Conservation (phyloP, 1,140 invertebrate genomes). For the Galendromus occidentalis region DNA sequence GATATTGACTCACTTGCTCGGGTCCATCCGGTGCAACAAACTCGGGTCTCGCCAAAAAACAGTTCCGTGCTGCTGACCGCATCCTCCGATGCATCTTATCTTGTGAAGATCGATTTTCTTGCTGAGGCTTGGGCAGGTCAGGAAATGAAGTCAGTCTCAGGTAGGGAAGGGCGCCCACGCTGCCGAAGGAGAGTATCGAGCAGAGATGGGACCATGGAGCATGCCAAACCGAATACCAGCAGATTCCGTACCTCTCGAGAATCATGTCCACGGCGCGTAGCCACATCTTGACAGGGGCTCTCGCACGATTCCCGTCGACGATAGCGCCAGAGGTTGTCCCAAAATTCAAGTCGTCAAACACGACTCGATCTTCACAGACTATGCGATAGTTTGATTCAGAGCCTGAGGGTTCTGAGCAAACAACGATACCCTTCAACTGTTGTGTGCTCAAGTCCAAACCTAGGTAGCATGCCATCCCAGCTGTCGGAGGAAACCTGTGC, state of each 20-base stretch:
- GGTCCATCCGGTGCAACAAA: conserved; percentile 42
- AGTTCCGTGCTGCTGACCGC: conserved; percentile 84
- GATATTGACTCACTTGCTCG: conserved; percentile 55
- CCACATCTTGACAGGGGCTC: conserved; percentile 73
- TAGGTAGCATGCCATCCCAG: conserved; percentile 14
- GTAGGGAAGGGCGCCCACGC: too few relatives aligned
- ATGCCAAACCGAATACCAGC: background rate
- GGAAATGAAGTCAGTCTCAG: background rate
- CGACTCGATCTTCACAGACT: conserved; percentile 11
- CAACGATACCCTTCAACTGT: conserved; percentile 64
- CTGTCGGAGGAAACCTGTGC: too few relatives aligned
- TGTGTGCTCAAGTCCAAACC: conserved; percentile 23
- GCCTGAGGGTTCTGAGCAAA: conserved; percentile 48
- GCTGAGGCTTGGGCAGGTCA: conserved; percentile 22
- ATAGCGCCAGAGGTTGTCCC: conserved; percentile 62
- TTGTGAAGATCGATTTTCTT: conserved; percentile 58
- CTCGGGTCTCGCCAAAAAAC: conserved; percentile 64
- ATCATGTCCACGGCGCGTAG: conserved; percentile 81
- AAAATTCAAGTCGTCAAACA: conserved; percentile 21
- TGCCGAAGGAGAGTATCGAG: too few relatives aligned
- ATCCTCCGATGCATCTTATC: conserved; percentile 62
- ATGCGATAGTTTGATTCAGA: background rate
- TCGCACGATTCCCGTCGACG: conserved; percentile 39
- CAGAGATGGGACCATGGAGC: too few relatives aligned
- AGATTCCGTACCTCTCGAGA: conserved; percentile 42